Conservation (phyloP, 2,113 vertebrate species). For the Callaeas wilsoni region DNA sequence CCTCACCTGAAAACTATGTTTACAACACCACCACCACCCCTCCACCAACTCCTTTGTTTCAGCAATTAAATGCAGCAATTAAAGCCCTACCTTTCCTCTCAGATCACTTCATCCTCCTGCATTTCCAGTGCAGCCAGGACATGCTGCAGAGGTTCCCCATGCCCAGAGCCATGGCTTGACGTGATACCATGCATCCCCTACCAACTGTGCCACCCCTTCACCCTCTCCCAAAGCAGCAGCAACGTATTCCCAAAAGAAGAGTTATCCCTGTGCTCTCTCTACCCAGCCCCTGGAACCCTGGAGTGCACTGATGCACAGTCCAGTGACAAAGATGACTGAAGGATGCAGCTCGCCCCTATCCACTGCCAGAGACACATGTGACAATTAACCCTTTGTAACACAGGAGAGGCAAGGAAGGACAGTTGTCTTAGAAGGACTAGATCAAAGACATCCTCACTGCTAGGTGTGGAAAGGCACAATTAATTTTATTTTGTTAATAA, state of each 20-base stretch:
- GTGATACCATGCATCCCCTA: slow-evolving; percentile 65
- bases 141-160: slow-evolving; percentile 68
- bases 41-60: fast-evolving
- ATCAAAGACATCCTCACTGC: neutral
- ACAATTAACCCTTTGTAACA: neutral
- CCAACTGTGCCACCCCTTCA: neutral
- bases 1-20: neutral
- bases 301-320: neutral
- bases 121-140: slow-evolving; percentile 64
- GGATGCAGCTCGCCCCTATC: neutral
- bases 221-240: neutral
- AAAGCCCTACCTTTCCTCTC: slow-evolving; percentile 79
- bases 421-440: neutral
- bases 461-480: neutral
- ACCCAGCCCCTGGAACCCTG: neutral
- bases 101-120: slow-evolving; percentile 78
- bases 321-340: neutral
- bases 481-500: neutral
- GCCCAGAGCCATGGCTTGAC: slow-evolving; percentile 10
- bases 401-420: neutral
- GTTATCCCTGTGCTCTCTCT: neutral
- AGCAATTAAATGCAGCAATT: neutral
- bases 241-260: neutral
- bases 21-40: neutral
- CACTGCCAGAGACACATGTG: neutral